Percentiles rank a stretch among this genome's conserved stretches.
phyloP scores from a whole-genome alignment of 2,888 invertebrate species.

The Drosophila affinis region DNA sequence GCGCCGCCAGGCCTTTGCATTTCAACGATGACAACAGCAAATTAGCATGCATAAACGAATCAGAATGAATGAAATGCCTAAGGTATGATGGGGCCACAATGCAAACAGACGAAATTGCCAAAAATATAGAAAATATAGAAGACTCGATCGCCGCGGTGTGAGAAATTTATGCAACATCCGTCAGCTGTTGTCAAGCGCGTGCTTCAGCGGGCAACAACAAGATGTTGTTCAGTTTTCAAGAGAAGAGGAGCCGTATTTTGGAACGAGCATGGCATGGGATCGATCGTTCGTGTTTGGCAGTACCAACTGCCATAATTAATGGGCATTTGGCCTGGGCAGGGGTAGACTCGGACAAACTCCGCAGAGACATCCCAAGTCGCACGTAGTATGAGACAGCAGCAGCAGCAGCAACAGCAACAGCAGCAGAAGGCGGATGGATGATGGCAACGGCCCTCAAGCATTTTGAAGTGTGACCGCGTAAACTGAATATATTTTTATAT shows the following conservation, averaged over 20 bases:
- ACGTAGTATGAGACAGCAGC: constrained; percentile 12
- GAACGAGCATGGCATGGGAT: constrained; percentile 1
- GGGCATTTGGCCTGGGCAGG: constrained; percentile 20
- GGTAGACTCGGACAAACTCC: neutral
- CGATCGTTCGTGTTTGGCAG: constrained; percentile 44
- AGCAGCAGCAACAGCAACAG: constrained; percentile 11
- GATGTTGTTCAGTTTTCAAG: constrained; percentile 15
- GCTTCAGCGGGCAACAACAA: neutral
- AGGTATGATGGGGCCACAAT: constrained; percentile 51
- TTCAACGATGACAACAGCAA: constrained; percentile 2
- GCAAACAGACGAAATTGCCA: constrained; percentile 19
- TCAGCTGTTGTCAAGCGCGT: constrained; percentile 55
- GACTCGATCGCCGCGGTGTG: neutral
- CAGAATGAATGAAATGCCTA: constrained; percentile 54
- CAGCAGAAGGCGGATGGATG: constrained; percentile 60
- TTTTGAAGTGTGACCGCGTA: constrained; percentile 72
- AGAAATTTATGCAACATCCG: constrained; percentile 22
- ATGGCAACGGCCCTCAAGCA: constrained; percentile 51
- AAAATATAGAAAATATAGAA: constrained; percentile 9
- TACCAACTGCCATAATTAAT: constrained; percentile 63
- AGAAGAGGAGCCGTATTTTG: constrained; percentile 34
- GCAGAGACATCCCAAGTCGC: constrained; percentile 10
- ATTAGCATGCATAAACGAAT: constrained; percentile 43
- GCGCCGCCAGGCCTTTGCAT: constrained; percentile 23
- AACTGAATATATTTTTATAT: constrained; percentile 74